Base-by-base conservation (phyloP, 2,888 invertebrate genomes). In the Drosophila emarginata region DNA sequence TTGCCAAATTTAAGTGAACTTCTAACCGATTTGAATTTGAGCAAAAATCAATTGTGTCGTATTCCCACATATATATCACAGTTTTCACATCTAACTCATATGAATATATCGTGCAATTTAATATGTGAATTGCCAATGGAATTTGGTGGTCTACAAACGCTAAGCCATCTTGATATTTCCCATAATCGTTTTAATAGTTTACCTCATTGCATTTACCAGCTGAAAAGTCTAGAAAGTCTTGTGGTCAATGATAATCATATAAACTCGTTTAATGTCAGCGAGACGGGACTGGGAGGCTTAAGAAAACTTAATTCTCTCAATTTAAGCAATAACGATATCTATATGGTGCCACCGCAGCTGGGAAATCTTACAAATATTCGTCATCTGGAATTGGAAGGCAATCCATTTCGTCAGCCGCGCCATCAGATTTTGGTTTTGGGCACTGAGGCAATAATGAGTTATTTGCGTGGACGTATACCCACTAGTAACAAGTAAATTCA, bases 391-490 rank as follows among this genome's bases (percentile, higher is more conserved):
- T 92, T 98, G 63, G 95, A 94, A 91, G 98, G 98, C 52, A 98
- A 98, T 91, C 94, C 95, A 64, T 97, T 98, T 91, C 94, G 97
- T 51, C 96, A 96, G 89, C 98, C 98, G 7, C 94, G 97, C 1
- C 96, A 97, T 91, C 95, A 97, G 21, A 94, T 97, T 70, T 92
- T 98, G 56, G 94, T 94, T 59, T 96, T 96, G 91, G 97, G 97
- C 72, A 98, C 98, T 0, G 94, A 94, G 1, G 94, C 96, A 21
- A 91, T 97, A 59, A 93, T 98, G 84, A 94, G 95, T 1, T 98
- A 97, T 91, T 93, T 98, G 37, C 93, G 97, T 69, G 96, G 96
- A 91, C 94, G 96, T 77, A 97, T 97, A 84, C 95, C 95, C 5
- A 18, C 12, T 6, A 39, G 15, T n/a, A n/a, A n/a, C n/a, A 58